These are phyloP conservation scores for Cremastinae sp. DNA, from an alignment of 2,888 invertebrate species.

Conservation along the genomic window DNA sequence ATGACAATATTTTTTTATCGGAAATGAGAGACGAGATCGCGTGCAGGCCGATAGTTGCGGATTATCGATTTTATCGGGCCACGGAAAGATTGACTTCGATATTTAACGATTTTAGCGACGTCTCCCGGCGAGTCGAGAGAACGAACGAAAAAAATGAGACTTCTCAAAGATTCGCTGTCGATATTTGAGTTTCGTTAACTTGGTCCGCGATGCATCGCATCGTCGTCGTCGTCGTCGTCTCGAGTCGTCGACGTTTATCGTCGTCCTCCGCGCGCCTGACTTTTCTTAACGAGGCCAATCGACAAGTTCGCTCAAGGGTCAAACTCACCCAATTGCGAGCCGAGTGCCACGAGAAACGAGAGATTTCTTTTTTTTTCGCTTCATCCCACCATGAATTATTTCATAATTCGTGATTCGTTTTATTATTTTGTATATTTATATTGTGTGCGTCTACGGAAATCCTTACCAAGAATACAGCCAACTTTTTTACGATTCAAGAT, in stretches of 20 bases:
- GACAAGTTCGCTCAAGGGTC: slow-evolving; percentile 69
- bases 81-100: neutral
- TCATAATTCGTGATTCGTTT: too few relatives aligned
- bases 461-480: too few relatives aligned
- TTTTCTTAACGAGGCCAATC: slow-evolving; percentile 74
- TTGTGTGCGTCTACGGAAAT: too few relatives aligned
- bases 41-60: too few relatives aligned
- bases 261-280: slow-evolving; percentile 63
- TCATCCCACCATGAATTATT: neutral
- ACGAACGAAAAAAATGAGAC: slow-evolving; percentile 12
- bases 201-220: neutral
- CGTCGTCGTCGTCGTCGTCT: neutral
- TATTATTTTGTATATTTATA: too few relatives aligned
- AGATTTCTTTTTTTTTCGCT: slow-evolving; percentile 4
- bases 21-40: too few relatives aligned
- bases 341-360: slow-evolving; percentile 33
- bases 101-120: slow-evolving; percentile 7
- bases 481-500: too few relatives aligned
- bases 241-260: slow-evolving; percentile 37
- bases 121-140: neutral
- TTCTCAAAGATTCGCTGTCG: slow-evolving; percentile 8
- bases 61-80: too few relatives aligned
- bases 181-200: slow-evolving; percentile 16
- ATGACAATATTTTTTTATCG: too few relatives aligned
- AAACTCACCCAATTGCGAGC: slow-evolving; percentile 62